Evolutionary conservation across 1,140 invertebrate species (phyloP), one percentile per base, ranked within the genome.

Genomic region (Drosophila setifemur): DNA sequence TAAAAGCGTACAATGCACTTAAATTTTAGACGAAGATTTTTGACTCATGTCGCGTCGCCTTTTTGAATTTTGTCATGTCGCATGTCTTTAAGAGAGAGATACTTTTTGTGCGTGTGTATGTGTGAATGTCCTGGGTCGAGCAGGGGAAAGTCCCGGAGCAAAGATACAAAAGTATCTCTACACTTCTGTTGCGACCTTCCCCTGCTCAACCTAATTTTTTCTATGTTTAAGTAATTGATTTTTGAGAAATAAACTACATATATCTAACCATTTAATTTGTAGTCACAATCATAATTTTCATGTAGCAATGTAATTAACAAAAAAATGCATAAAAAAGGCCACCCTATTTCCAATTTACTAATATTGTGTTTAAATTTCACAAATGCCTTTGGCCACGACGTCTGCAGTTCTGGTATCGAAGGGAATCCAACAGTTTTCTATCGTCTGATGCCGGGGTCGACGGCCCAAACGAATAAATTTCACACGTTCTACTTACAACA

Each of bases 401-500:
- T 88, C 63, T 87, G 76, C 93, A 98, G 97, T 92, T 98, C 97
- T 90, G 97, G 97, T 49, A 98, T 98, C 90, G 96, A 98, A 91
- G 96, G 96, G 91, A 98, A 98, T 92, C 97, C 97, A 19, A 97
- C 96, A 61, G 97, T 98, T 61, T 98, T 97, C 93, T 98, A 98
- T 91, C 95, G 95, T 43, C 92, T 98, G 89, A 98, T 98, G 94
- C 96, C 96, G 49, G 97, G 97, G 63, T 97, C 96, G 8, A 98
- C 97, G 39, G 96, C 97, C 2, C 97, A 98, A 91, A 98, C 97
- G 39, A 98, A 98, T 92, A 98, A 98, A 91, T 96, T 95, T 91
- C 96, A 98, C 91, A 97, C 97, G 37, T 98, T 98, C 91, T 98
- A 98, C 91, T 93, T 98, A 61, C 97, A 97, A 94, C 97, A 98